Percentiles rank a stretch among this genome's conserved stretches.
Conservation (phyloP, 92 coral and sea anemone genomes). For the Pocillopora meandrina region DNA sequence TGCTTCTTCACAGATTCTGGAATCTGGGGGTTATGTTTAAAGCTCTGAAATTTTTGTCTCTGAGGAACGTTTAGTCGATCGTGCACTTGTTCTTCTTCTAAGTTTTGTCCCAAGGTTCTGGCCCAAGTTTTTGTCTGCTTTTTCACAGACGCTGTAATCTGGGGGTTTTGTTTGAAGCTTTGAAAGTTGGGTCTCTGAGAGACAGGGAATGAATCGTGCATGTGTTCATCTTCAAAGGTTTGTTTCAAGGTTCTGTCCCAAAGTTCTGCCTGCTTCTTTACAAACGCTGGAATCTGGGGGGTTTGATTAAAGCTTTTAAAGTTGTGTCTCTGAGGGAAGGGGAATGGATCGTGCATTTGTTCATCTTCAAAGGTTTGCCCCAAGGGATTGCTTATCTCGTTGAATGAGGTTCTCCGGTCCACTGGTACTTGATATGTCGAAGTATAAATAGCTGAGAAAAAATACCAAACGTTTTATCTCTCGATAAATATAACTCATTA, state of each 20-base stretch:
- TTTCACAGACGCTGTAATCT: neutral
- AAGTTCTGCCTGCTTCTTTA: neutral
- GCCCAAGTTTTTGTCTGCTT: too few species aligned
- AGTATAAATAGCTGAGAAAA: slow-evolving; percentile 5
- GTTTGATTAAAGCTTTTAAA: neutral
- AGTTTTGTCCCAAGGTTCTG: neutral
- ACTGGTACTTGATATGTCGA: slow-evolving; percentile 26
- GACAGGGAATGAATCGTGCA: neutral
- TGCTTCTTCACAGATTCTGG: neutral
- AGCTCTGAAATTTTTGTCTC: neutral
- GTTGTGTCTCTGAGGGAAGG: too few species aligned
- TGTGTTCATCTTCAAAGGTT: neutral
- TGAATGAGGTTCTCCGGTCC: slow-evolving; percentile 4
- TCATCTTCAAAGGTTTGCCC: neutral
- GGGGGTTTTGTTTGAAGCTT: neutral
- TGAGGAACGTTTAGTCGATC: neutral
- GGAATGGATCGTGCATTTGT: slow-evolving; percentile 11
- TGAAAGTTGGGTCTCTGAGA: too few species aligned
- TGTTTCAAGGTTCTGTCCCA: neutral
- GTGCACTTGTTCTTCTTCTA: neutral
- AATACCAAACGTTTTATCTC: neutral
- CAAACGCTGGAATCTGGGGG: neutral
- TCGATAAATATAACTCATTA: too few species aligned
- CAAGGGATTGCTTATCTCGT: slow-evolving; percentile 19
- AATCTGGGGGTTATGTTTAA: neutral